Evolutionary conservation across 2,888 invertebrate genomes (phyloP).

Genomic region (Platycheirus rosarum): DNA sequence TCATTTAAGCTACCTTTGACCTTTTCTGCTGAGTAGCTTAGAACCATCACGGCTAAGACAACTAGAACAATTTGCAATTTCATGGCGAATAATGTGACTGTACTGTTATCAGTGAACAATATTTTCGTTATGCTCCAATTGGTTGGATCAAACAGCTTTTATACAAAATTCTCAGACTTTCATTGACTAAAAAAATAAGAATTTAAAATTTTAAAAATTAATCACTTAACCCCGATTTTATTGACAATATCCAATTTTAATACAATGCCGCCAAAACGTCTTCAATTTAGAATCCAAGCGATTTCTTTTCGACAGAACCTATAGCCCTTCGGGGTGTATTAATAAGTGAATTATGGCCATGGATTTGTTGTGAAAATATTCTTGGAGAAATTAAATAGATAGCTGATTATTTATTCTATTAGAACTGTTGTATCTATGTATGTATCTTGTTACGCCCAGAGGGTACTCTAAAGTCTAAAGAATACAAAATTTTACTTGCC

Average conservation of each 20-base stretch:
- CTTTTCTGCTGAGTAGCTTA: background rate
- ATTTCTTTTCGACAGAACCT: background rate
- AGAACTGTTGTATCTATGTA: background rate
- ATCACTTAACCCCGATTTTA: background rate
- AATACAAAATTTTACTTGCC: background rate
- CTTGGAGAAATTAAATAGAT: background rate
- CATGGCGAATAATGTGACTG: constrained; percentile 11
- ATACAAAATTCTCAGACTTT: constrained; percentile 8
- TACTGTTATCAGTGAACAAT: constrained; percentile 1
- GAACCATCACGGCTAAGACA: background rate
- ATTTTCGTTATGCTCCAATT: background rate
- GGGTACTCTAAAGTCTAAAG: background rate
- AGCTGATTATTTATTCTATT: background rate
- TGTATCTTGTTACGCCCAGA: background rate
- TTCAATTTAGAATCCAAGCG: background rate
- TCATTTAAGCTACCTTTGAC: background rate
- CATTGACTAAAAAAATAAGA: background rate
- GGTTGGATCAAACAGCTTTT: background rate
- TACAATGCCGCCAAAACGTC: background rate
- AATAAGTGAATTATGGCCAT: background rate
- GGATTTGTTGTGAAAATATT: constrained; percentile 3
- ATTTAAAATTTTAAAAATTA: background rate
- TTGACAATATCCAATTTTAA: background rate
- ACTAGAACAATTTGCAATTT: background rate
- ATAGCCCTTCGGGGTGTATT: constrained; percentile 9